A percentile compares a stretch with the other conserved stretches of the same genome.
These are phyloP conservation scores for Corythoichthys intestinalis DNA, from an alignment of 2,113 vertebrate species.

Conservation along the genomic window DNA sequence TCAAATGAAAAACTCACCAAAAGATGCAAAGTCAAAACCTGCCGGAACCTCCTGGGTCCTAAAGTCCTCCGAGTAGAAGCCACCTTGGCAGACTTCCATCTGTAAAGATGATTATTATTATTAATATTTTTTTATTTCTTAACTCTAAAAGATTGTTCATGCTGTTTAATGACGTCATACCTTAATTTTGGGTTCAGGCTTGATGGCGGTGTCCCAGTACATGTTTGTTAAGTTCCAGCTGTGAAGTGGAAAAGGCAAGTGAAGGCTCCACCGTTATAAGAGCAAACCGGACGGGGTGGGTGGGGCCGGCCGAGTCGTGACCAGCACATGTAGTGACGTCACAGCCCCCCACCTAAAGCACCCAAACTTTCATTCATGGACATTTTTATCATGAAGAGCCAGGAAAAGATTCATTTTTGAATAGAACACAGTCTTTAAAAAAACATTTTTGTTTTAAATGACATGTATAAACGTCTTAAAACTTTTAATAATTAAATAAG, in stretches of 20 bases:
- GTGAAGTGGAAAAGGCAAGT: conserved; percentile 7
- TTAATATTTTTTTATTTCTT: not conserved
- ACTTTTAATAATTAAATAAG: too few species aligned
- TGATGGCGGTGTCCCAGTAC: conserved; percentile 50
- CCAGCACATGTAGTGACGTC: conserved; percentile 58
- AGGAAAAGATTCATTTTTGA: too few species aligned
- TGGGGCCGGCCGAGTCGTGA: conserved; percentile 71
- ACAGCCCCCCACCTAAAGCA: conserved; percentile 18
- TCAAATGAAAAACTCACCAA: conserved; percentile 60
- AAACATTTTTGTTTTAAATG: too few species aligned
- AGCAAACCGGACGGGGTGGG: conserved; percentile 27
- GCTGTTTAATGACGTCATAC: conserved; percentile 2
- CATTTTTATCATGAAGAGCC: not conserved
- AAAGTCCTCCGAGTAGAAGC: conserved; percentile 73
- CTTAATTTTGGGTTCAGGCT: conserved; percentile 46
- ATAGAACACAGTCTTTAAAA: too few species aligned
- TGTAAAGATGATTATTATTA: conserved; percentile 15
- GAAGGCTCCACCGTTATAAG: conserved; percentile 62
- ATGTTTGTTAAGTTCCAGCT: conserved; percentile 16
- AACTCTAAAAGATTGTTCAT: not conserved
- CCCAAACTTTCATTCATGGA: conserved; percentile 63
- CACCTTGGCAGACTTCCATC: conserved; percentile 75
- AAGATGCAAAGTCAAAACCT: conserved; percentile 73
- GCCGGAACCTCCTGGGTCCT: conserved; percentile 76
- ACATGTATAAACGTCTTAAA: too few species aligned